Base-by-base conservation (phyloP, 2,797 vertebrate species). In the Parauchenoglanis punctatus region DNA sequence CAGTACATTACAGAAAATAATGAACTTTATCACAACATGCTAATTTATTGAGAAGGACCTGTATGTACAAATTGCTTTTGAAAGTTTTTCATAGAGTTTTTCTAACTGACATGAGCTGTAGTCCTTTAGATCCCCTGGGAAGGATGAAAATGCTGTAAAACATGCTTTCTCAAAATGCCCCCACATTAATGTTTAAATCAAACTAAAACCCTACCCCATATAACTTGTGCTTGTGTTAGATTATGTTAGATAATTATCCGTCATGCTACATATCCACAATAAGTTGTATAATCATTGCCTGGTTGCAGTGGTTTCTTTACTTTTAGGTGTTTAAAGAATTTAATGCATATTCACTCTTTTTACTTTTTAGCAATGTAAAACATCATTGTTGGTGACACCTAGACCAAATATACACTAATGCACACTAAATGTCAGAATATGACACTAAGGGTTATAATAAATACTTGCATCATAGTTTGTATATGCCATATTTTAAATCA, bases 301-400 rank as follows among this genome's bases (percentile, higher is more conserved):
- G 90, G 85, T 89, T 91, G 92, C 92, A 93, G 84, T 89, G 89
- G 82, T 89, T 86, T 87, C 46, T 73, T 87, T 73, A 54, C 15
- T 35, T 63, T 72, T 67, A 46, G n/a, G 7, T 49, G 83, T 76
- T 40, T 58, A 67, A 83, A 75, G 2, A 83, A 58, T 49, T 28
- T 18, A 58, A n/a, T 82, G 13, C 75, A 23, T 73, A 80, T 63
- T 31, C 82, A 87, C 52, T 87, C 25, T 83, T 40, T 72, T 18
- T 72, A 61, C 68, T 68, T 72, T 59, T 61, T 77, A 20, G 18
- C 40, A 67, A 65, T 44, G 77, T 17, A 76, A 56, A 35, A 49
- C 17, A 0, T 46, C 40, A 46, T 52, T 82, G 15, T 31, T 52
- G 44, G 46, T 52, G 46, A 83, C n/a, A 84, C 15, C 35, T 73